Evolutionary conservation across 2,888 invertebrate genomes (phyloP).

Genomic region (Laothoe populi): DNA sequence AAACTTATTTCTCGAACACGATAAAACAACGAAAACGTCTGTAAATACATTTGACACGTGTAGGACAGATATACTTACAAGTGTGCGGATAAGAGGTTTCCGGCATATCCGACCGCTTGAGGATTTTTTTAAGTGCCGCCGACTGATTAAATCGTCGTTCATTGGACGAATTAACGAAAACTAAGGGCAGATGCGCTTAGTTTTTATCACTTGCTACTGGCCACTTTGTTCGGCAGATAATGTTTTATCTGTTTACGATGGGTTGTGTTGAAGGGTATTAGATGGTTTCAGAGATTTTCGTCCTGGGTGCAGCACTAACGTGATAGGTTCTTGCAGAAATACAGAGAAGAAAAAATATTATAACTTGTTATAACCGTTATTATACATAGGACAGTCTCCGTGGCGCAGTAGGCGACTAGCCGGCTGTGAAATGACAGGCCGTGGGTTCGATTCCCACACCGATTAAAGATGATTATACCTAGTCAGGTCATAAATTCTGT

Average conservation of each 20-base stretch:
- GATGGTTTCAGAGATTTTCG: neutral
- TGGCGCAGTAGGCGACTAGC: too few relatives aligned
- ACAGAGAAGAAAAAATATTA: too few relatives aligned
- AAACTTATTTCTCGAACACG: constrained; percentile 51
- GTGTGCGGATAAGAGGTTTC: constrained; percentile 65
- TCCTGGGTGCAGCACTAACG: neutral
- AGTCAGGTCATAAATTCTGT: too few relatives aligned
- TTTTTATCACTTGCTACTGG: constrained; percentile 42
- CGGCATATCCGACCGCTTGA: constrained; percentile 55
- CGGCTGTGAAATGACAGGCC: too few relatives aligned
- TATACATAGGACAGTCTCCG: too few relatives aligned
- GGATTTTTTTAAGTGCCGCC: constrained; percentile 51
- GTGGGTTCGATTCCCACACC: too few relatives aligned
- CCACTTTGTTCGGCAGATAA: constrained; percentile 25
- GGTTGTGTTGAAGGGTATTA: neutral
- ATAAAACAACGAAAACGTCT: constrained; percentile 61
- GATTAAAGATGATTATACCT: too few relatives aligned
- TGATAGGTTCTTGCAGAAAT: neutral
- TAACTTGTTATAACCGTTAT: too few relatives aligned
- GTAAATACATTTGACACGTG: constrained; percentile 75
- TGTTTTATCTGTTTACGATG: constrained; percentile 8
- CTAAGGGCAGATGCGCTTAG: constrained; percentile 49
- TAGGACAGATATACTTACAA: constrained; percentile 62
- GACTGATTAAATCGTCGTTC: constrained; percentile 51
- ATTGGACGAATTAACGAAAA: constrained; percentile 48